Percentiles rank a stretch among this genome's conserved stretches.
Conservation (phyloP, 2,888 invertebrate genomes). For the Oscheius sp. region DNA sequence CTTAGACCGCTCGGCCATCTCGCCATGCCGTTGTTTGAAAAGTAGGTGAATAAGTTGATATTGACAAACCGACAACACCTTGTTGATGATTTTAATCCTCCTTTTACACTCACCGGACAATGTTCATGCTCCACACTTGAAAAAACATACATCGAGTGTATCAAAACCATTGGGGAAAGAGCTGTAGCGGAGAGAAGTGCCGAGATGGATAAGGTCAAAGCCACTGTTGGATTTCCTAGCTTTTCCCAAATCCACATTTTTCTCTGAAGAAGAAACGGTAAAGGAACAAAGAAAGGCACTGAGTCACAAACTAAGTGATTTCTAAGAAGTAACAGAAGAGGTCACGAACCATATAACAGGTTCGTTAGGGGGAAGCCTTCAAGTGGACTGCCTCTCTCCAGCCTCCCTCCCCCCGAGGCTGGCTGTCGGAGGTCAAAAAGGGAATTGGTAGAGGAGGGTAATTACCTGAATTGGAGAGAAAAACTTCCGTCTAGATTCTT, state of each 20-base stretch:
- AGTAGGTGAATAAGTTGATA: too few species aligned
- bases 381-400: neutral
- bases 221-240: conserved; percentile 33
- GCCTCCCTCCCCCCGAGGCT: neutral
- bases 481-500: too few species aligned
- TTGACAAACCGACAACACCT: too few species aligned
- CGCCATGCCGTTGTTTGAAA: too few species aligned
- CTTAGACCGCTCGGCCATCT: conserved; percentile 83
- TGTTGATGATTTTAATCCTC: too few species aligned
- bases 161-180: conserved; percentile 39
- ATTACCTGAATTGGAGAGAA: too few species aligned
- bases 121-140: conserved; percentile 29
- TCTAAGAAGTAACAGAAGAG: conserved; percentile 2
- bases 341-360: conserved; percentile 6
- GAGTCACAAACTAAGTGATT: neutral
- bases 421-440: neutral
- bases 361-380: neutral
- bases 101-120: conserved; percentile 44
- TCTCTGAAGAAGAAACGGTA: neutral
- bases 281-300: neutral
- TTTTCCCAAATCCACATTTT: conserved; percentile 31
- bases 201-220: conserved; percentile 37
- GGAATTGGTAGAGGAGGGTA: neutral
- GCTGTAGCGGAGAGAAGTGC: conserved; percentile 40
- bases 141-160: conserved; percentile 26